Conservation (phyloP, 2,113 vertebrate species). For the Zosterops borbonicus region DNA sequence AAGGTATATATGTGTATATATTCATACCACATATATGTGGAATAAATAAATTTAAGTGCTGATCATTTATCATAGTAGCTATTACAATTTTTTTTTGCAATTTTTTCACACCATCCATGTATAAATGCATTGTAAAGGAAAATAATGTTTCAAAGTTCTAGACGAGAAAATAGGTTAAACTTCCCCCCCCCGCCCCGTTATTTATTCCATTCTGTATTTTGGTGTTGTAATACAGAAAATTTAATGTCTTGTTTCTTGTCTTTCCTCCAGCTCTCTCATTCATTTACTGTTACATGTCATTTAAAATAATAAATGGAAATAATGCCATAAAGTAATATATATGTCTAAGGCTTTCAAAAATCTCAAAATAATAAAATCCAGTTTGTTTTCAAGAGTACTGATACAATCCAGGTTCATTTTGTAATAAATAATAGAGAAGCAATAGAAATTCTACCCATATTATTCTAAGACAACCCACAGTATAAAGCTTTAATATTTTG, state of each 20-base stretch:
- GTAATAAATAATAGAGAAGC: neutral
- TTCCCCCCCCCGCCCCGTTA: rapidly evolving
- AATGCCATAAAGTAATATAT: neutral
- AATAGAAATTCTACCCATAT: neutral
- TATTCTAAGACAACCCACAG: neutral
- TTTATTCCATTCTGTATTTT: neutral
- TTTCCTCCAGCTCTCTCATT: neutral
- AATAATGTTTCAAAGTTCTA: neutral
- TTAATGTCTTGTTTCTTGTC: neutral
- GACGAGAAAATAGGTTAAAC: neutral
- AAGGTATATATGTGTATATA: neutral
- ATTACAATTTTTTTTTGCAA: neutral
- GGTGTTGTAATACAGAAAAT: neutral
- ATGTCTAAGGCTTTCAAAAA: neutral
- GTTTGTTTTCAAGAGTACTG: neutral
- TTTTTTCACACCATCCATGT: neutral
- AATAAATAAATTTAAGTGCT: neutral
- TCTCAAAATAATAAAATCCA: neutral
- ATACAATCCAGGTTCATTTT: neutral
- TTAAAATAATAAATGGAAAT: neutral
- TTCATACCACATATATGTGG: neutral
- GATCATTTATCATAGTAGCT: neutral
- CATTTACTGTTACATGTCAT: neutral
- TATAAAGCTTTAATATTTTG: neutral
- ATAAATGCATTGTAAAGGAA: neutral